Base-by-base conservation (phyloP, 2,888 invertebrate genomes). In the Anorthoa munda region DNA sequence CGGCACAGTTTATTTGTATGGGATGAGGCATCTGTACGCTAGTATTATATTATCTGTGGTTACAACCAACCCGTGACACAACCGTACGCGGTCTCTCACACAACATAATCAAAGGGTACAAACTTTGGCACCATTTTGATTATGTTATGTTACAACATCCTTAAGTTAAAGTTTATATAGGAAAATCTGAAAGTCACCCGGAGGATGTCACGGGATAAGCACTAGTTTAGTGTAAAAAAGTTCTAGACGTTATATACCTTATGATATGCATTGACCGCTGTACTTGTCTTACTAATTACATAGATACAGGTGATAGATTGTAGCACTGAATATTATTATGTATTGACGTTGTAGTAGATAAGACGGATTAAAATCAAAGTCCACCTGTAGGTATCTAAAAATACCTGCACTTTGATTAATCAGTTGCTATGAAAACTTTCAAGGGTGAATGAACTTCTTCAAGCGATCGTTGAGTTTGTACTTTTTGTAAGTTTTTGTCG, bases 231-330 rank as follows among this genome's bases (percentile, higher is more conserved):
- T 53, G 1, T 18, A 18, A 66, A 18, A 45, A n/a, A 55, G 18
- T 23, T 64, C 2, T 55, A 31, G n/a, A 26, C 3, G n/a, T 64
- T 7, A n/a, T n/a, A n/a, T n/a, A n/a, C n/a, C 12, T 23, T 45
- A n/a, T 12, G 39, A 13, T n/a, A 39, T 11, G 4, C 55, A 23
- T 21, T 17, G 39, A 39, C 39, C 39, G 0, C 39, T 15, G 23
- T 51, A 64, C n/a, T 23, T 51, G 39, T 53, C 23, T 39, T 51
- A 31, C 46, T 67, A 53, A 69, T 51, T 26, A 46, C n/a, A n/a
- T n/a, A n/a, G n/a, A n/a, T n/a, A n/a, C 55, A 63, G 63, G 39
- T 63, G n/a, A 9, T 31, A 51, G 67, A 66, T 56, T 63, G 48
- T 23, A 9, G 13, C 13, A 56, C 15, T 12, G n/a, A 39, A 48